These are phyloP conservation scores for Microcebus griseorufus DNA, from an alignment of 2,113 vertebrate species.

Conservation along the genomic window DNA sequence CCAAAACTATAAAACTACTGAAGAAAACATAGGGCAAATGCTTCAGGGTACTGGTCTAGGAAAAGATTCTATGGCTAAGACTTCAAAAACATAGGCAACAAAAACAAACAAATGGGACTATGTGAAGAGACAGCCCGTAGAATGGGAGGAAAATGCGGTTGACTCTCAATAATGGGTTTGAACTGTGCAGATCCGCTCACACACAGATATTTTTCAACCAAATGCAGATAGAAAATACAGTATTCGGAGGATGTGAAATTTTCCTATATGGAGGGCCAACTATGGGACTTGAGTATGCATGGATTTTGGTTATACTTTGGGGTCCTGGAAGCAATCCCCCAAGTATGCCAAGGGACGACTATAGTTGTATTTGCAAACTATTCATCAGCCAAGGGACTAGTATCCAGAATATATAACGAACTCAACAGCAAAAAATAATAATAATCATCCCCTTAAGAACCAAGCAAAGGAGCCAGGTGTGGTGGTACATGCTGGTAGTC, in stretches of 20 bases:
- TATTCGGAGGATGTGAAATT: neutral
- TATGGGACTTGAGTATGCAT: neutral
- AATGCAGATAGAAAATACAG: neutral
- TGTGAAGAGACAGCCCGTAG: neutral
- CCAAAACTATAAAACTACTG: no score
- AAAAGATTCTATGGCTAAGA: no score
- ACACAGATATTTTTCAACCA: neutral
- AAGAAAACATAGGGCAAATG: no score
- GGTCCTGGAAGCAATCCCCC: neutral
- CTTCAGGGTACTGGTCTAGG: no score
- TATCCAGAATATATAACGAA: no score
- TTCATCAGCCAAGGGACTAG: neutral
- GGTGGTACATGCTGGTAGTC: no score
- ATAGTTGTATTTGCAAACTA: neutral
- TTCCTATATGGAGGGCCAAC: neutral
- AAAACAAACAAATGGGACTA: neutral
- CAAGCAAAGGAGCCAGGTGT: no score
- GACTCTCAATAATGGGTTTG: neutral
- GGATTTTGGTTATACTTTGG: neutral
- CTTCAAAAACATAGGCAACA: no score
- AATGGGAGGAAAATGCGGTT: neutral
- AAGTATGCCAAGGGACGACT: neutral
- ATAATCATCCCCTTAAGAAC: no score
- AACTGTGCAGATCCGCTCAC: neutral
- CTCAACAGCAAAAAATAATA: no score